A percentile compares a stretch with the other conserved stretches of the same genome.
Conservation (phyloP, 2,888 invertebrate genomes). For the Brassicogethes aeneus region DNA sequence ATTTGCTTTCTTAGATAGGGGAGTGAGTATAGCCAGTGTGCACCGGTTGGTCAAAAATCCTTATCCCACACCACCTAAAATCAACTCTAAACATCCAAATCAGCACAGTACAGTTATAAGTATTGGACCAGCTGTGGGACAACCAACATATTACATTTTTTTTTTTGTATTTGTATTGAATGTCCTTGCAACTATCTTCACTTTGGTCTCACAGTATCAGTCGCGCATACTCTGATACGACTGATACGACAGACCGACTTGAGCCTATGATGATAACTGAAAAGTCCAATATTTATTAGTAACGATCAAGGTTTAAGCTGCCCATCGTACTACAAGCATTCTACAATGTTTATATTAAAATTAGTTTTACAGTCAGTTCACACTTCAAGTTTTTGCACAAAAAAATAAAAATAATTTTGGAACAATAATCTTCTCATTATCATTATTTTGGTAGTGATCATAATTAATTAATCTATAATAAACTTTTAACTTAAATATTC, state of each 20-base stretch:
- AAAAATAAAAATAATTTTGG: neutral
- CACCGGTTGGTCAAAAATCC: constrained; percentile 64
- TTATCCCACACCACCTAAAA: constrained; percentile 48
- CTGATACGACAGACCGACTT: constrained; percentile 22
- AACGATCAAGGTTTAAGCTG: constrained; percentile 40
- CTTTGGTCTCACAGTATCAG: constrained; percentile 17
- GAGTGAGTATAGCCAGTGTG: too few species aligned
- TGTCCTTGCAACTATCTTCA: constrained; percentile 1
- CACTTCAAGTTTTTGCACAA: too few species aligned
- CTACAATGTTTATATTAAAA: constrained; percentile 6
- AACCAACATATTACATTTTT: constrained; percentile 3
- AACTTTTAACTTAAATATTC: too few species aligned
- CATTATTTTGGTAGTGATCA: too few species aligned
- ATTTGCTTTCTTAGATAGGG: too few species aligned
- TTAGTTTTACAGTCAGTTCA: constrained; percentile 4
- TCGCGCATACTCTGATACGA: constrained; percentile 17
- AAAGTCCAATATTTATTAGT: constrained; percentile 42
- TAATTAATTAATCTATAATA: too few species aligned
- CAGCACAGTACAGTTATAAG: constrained; percentile 38
- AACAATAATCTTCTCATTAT: too few species aligned
- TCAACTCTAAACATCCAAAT: constrained; percentile 37
- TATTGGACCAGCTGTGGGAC: constrained; percentile 31
- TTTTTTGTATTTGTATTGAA: constrained; percentile 7
- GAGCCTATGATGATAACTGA: constrained; percentile 18
- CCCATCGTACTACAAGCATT: constrained; percentile 6